These are phyloP conservation scores for Venustaconcha ellipsiformis DNA, from an alignment of 1,140 invertebrate species.

Conservation along the genomic window DNA sequence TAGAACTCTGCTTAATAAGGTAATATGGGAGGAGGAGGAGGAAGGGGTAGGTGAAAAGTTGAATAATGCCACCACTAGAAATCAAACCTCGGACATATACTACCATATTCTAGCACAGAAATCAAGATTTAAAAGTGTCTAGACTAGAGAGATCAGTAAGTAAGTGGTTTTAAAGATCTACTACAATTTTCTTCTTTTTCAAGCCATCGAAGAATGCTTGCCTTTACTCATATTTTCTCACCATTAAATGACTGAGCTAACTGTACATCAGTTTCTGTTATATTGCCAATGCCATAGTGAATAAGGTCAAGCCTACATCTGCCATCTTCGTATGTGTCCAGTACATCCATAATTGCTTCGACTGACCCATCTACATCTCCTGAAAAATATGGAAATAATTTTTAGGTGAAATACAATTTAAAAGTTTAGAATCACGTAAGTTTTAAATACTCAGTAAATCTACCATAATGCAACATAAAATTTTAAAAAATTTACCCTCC, in stretches of 20 bases:
- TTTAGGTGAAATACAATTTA: no score
- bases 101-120: background rate
- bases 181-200: background rate
- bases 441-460: no score
- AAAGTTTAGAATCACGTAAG: no score
- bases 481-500: no score
- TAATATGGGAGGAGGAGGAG: no score
- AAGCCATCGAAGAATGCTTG: background rate
- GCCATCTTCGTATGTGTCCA: slow-evolving; percentile 87
- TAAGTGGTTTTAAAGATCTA: slow-evolving; percentile 1
- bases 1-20: no score
- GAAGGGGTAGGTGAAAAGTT: no score
- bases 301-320: slow-evolving; percentile 86
- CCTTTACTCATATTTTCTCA: slow-evolving; percentile 50
- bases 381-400: slow-evolving; percentile 15
- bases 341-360: slow-evolving; percentile 92
- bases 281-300: slow-evolving; percentile 88
- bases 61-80: background rate
- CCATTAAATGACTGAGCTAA: slow-evolving; percentile 86
- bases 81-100: slow-evolving; percentile 1
- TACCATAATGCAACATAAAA: no score
- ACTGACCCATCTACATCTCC: slow-evolving; percentile 78
- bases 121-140: background rate
- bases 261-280: slow-evolving; percentile 87
- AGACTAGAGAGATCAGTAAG: background rate